Percentiles rank a stretch among this genome's conserved stretches.
These are phyloP conservation scores for Zeuzera pyrina DNA, from an alignment of 2,888 invertebrate genomes.

Conservation along the genomic window DNA sequence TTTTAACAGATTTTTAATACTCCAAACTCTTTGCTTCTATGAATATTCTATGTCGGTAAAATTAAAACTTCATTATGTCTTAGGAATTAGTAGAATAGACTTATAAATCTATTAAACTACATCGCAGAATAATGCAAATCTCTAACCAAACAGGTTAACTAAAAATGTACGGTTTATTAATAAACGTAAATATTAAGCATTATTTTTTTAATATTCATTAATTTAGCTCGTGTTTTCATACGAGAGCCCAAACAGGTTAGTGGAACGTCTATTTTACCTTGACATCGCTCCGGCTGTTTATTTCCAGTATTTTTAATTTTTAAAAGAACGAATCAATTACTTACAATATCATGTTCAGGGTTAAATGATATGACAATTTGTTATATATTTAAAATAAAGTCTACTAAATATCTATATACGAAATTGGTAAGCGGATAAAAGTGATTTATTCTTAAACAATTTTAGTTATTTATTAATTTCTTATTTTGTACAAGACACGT, in stretches of 20 bases:
- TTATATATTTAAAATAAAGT: not conserved
- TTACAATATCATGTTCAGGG: slow-evolving; percentile 4
- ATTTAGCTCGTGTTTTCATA: not conserved
- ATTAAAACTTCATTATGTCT: too few relatives aligned
- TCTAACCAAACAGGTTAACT: not conserved
- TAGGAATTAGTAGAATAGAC: too few relatives aligned
- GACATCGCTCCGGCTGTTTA: slow-evolving; percentile 31
- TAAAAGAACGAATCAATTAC: slow-evolving; percentile 21
- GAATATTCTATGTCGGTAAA: too few relatives aligned
- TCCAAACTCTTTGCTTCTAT: too few relatives aligned
- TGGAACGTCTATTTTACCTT: slow-evolving; percentile 38
- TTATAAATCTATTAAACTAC: too few relatives aligned
- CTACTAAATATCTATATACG: not conserved
- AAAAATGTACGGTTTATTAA: too few relatives aligned
- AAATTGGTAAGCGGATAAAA: too few relatives aligned
- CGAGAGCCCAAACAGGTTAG: slow-evolving; percentile 27
- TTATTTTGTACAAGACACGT: too few relatives aligned
- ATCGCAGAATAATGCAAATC: too few relatives aligned
- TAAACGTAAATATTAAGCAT: not conserved
- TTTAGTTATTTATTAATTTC: too few relatives aligned
- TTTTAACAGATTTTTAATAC: too few relatives aligned
- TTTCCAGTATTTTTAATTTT: slow-evolving; percentile 13
- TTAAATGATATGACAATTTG: not conserved
- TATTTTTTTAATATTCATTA: not conserved
- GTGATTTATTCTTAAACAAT: too few relatives aligned